Base-by-base conservation (phyloP, 2,113 vertebrate genomes). In the Emydura subglobosa region DNA sequence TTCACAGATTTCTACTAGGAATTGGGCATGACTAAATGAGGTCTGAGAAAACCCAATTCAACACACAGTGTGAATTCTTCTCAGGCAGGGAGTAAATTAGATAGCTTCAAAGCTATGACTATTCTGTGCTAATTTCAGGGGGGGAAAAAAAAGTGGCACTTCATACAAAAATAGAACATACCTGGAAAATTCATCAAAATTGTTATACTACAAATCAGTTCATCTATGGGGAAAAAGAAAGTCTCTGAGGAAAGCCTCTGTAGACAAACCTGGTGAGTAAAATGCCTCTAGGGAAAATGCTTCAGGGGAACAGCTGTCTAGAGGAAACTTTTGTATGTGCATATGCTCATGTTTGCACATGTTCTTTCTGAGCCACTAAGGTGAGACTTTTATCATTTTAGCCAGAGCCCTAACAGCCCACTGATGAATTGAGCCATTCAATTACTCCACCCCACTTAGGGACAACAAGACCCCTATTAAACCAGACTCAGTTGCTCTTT, bases 251-350 rank as follows among this genome's bases (percentile, higher is more conserved):
- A 95, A 93, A 14, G 0, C 81, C 25, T 74, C n/a, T 54, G 54
- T 13, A 72, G 59, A 24, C 47, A 87, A 51, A 13, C 49, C 53
- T 6, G n/a, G 51, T 16, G 5, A 92, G 88, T 55, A 85, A 59
- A n/a, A n/a, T 0, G 0, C 14, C 6, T 93, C 11, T 31, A 65
- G 2, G 61, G 34, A 96, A 92, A 39, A 82, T 0, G 4, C 10
- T 84, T 90, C 39, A 50, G 79, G 29, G 85, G 86, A 90, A 25
- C 1, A 85, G 0, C 1, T 91, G 82, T 39, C 65, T 59, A 57
- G 54, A 55, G 82, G 87, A 83, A 83, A 11, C 49, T 17, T 5
- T 3, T 5, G 0, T 5, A 61, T 14, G 7, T 42, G 57, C 57
- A 86, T 89, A 54, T 49, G 13, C 55, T 79, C 74, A 88, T 61